Base-by-base conservation (phyloP, 2,888 invertebrate genomes). In the Trypoxylon attenuatum region DNA sequence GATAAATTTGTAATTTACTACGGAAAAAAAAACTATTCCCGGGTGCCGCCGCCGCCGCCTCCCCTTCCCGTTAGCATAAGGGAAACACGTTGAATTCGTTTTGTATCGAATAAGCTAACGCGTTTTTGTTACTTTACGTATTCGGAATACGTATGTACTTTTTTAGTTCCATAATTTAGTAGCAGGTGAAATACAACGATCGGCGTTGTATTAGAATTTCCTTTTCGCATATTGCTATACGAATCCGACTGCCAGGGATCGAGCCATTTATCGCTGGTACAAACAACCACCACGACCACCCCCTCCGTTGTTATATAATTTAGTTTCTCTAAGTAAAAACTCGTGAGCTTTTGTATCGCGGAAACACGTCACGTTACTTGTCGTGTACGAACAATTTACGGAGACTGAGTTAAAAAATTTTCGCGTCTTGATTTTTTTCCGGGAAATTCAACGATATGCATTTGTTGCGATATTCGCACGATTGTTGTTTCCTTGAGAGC, bases 361-460 rank as follows among this genome's bases (percentile, higher is more conserved):
- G 61, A 63, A 62, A 62, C 53, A 43, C 57, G 53, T 51, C 25
- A 8, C 33, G 33, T 13, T 13, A 49, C 52, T 66, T 33, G 41
- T 68, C 38, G 50, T 60, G 67, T 64, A 52, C 52, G 56, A 55
- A 42, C 55, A 51, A 66, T 49, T 59, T 65, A 50, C 55, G 52
- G 54, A 65, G 70, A 71, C 59, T 72, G 71, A 71, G 63, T 60
- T 69, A 61, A 25, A 64, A 62, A 59, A 64, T 64, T 62, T 52
- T 62, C 57, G 56, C 27, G 25, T 25, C 8, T 25, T 25, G 8
- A 25, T 71, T 47, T 63, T 47, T 66, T 66, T 60, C 71, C 62
- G 57, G 38, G 45, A 56, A 55, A 41, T 1, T 2, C 2, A n/a
- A 29, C 21, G 39, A 56, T n/a, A n/a, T 50, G 49, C 43, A 41